phyloP scores from a whole-genome alignment of 2,113 vertebrate species.

The human (Homo sapiens) region GRCh38 chr18:60770501-60771000 shows the following conservation, averaged over 20 bases:
- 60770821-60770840: neutral
- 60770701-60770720: neutral
- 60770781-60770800: neutral
- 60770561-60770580: neutral
- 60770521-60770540: neutral
- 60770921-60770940: neutral
- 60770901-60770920: neutral
- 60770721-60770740: neutral
- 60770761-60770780: neutral
- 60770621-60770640: neutral
- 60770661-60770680: neutral
- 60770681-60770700: neutral
- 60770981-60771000: neutral
- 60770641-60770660: neutral
- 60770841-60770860: neutral
- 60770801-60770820: neutral
- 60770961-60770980: neutral
- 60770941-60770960: neutral
- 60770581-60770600: neutral
- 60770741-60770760: neutral
- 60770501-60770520: neutral
- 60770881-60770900: neutral
- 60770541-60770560: neutral
- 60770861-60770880: neutral
- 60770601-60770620: neutral